Evolutionary conservation across 2,113 vertebrate species (phyloP).

Genomic region (Elgaria multicarinata): DNA sequence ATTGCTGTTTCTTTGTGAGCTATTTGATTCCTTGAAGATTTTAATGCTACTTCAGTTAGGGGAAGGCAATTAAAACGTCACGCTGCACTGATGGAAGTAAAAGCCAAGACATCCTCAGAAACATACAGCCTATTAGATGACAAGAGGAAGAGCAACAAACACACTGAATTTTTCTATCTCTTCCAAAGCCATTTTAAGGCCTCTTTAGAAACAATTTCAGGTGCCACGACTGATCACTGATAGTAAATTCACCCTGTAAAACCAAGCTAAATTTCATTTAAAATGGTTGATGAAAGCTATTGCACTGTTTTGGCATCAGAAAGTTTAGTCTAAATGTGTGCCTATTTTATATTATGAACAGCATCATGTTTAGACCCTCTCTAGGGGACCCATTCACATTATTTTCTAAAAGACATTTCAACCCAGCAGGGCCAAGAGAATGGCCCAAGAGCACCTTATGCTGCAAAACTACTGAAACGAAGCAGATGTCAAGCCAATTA

Average conservation of each 20-base stretch:
- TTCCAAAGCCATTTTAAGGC: not conserved
- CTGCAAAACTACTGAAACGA: not conserved
- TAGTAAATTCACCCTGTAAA: not conserved
- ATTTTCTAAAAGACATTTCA: not conserved
- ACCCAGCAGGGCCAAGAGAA: not conserved
- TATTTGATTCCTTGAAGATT: slow-evolving; percentile 21
- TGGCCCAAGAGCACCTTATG: not conserved
- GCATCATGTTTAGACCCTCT: not conserved
- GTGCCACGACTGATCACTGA: not conserved
- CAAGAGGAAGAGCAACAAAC: not conserved
- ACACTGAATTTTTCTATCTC: not conserved
- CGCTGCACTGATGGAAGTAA: not conserved
- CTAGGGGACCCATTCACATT: not conserved
- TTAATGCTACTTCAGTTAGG: slow-evolving; percentile 11
- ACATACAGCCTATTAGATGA: not conserved
- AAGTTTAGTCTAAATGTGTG: not conserved
- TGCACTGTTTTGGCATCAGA: not conserved
- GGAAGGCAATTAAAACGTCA: not conserved
- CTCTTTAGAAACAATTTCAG: not conserved
- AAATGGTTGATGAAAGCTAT: not conserved
- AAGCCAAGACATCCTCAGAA: not conserved
- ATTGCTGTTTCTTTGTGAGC: slow-evolving; percentile 7
- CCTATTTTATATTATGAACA: not conserved
- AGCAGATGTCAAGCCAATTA: not conserved
- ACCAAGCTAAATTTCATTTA: not conserved